Base-by-base conservation (phyloP, 2,113 vertebrate species). In the Pholis gunnellus region DNA sequence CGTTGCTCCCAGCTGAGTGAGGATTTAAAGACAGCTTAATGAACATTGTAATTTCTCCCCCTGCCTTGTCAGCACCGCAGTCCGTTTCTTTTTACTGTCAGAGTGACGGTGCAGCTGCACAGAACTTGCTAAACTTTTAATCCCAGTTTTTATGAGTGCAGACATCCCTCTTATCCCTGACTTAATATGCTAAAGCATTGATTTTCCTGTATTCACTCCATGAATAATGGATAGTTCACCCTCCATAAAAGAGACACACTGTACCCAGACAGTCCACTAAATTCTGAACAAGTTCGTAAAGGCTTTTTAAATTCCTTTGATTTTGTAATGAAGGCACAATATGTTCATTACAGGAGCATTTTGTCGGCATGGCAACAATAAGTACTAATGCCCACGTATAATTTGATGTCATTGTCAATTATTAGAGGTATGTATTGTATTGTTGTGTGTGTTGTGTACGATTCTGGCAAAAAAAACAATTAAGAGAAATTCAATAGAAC, bases 1-100 rank as follows among this genome's bases (percentile, higher is more conserved):
- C 66, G 74, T 69, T 83, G 89, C 87, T 84, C 83, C 67, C 84
- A 76, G 74, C 77, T 82, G 79, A 89, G 68, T 38, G 73, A 83
- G 72, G 79, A 87, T 89, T 93, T 86, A 88, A 46, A 81, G 84
- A 76, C 76, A 68, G 71, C 71, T 85, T 90, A 90, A 90, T 88
- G 90, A 94, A 84, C 82, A 82, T 79, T 93, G 79, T 80, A 79
- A 88, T 90, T 90, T 88, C 46, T 14, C 61, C 83, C 52, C 69
- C 34, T 89, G 79, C 75, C 36, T 76, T 84, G 82, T 87, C 83
- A 90, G 87, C 89, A 87, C 64, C 64, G 79, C 46, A 78, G 52
- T 80, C 7, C 8, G 50, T 84, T 76, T 83, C 57, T 71, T 81
- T 84, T 83, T 87, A 88, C 82, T 81, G 76, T 80, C 61, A 81